Conservation (phyloP, 2,113 vertebrate genomes). For the Sitta europaea region DNA sequence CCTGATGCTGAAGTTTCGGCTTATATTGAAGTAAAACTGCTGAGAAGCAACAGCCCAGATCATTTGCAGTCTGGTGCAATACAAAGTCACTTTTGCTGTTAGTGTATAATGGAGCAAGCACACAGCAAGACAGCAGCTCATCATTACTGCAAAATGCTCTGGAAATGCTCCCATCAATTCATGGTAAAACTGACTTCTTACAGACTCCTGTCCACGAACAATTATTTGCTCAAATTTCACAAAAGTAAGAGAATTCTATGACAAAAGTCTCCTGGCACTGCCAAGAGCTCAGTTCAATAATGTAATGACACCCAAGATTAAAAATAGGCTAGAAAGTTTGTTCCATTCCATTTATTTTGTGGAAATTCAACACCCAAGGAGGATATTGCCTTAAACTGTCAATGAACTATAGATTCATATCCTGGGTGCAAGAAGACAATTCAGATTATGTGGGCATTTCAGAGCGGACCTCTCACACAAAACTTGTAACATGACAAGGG, state of each 20-base stretch:
- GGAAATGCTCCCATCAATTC: constrained; percentile 48
- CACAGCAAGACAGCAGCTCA: not conserved
- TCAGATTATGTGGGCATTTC: not conserved
- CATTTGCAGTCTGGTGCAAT: not conserved
- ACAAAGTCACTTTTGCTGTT: constrained; percentile 39
- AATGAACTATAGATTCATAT: not conserved
- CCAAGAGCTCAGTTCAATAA: constrained; percentile 58
- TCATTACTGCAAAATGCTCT: constrained; percentile 51
- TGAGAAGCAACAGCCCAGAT: not conserved
- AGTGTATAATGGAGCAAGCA: not conserved
- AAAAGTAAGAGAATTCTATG: constrained; percentile 52
- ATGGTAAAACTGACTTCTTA: constrained; percentile 43
- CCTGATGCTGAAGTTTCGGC: not conserved
- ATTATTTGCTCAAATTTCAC: constrained; percentile 70
- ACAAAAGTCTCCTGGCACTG: constrained; percentile 61
- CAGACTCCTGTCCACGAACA: constrained; percentile 49
- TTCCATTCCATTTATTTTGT: not conserved
- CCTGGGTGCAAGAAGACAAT: not conserved
- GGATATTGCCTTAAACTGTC: not conserved
- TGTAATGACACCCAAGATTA: constrained; percentile 54
- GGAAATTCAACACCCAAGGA: not conserved
- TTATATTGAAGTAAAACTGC: not conserved
- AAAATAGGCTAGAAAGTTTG: constrained; percentile 50
- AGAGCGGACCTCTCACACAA: not conserved
- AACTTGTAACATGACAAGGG: not conserved